phyloP scores from a whole-genome alignment of 1,140 invertebrate genomes.

The Centruroides sculpturatus region DNA sequence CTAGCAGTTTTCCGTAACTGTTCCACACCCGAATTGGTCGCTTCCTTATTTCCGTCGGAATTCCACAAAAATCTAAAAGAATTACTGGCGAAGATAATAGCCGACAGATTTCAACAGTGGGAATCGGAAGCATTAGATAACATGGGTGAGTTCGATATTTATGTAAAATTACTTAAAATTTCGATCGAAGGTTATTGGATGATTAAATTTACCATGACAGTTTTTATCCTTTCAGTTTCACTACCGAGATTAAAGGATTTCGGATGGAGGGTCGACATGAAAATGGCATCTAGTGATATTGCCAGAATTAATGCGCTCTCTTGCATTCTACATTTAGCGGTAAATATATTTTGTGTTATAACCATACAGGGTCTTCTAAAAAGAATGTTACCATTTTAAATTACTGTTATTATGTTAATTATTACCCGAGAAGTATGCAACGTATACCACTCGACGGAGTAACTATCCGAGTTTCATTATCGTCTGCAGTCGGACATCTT shows the following conservation, averaged over 20 bases:
- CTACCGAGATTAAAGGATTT: slow-evolving; percentile 12
- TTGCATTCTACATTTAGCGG: slow-evolving; percentile 13
- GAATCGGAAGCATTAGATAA: slow-evolving; percentile 1
- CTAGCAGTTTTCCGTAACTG: slow-evolving; percentile 3
- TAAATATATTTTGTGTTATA: not conserved
- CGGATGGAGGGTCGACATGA: slow-evolving; percentile 14
- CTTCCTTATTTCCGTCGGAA: slow-evolving; percentile 7
- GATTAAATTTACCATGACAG: not conserved
- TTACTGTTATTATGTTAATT: no score
- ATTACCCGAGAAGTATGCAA: no score
- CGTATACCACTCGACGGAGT: no score
- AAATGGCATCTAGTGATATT: slow-evolving; percentile 13
- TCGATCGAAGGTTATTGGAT: no score
- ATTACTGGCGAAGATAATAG: slow-evolving; percentile 9
- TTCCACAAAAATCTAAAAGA: slow-evolving; percentile 14
- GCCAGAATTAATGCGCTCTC: slow-evolving; percentile 11
- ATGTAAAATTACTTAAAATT: no score
- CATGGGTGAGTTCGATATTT: not conserved
- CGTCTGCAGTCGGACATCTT: no score
- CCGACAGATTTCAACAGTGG: slow-evolving; percentile 7
- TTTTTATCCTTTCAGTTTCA: slow-evolving; percentile 4
- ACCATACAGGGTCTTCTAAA: no score
- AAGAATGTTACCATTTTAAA: no score
- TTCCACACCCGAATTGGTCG: slow-evolving; percentile 4
- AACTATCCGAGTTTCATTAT: no score